Base-by-base conservation (phyloP, 2,888 invertebrate genomes). In the Caenorhabditis sinica region DNA sequence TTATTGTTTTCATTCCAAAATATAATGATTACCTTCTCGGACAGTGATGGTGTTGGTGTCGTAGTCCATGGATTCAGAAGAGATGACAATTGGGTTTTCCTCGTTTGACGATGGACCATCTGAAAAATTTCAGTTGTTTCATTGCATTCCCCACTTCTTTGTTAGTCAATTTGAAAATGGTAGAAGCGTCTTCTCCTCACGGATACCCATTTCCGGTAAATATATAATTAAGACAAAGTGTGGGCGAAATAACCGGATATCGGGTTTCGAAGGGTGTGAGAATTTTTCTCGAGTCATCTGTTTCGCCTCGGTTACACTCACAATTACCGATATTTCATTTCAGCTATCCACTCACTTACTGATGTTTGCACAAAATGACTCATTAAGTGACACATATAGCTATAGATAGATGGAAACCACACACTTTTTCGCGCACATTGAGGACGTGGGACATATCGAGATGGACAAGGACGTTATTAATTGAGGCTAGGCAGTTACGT, bases 11-110 rank as follows among this genome's bases (percentile, higher is more conserved):
- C n/a, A 20, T 6, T 11, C 8, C 1, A 20, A 9, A n/a, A 36
- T 0, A 28, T 9, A 30, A 45, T 13, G 1, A 13, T 2, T 66
- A 43, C 86, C 84, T 76, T 83, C 86, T 83, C 88, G 53, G 17
- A 88, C 72, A 17, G 85, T 85, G 30, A 88, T 79, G 0, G 85
- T 83, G 13, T 83, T 81, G 40, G 75, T 81, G 9, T 86, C 88
- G 60, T 88, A 88, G 49, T 86, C 83, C 88, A 88, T 88, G 28
- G 60, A 23, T 6, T 79, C 83, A 0, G 85, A 81, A 25, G 84
- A 77, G 20, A 88, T 74, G 43, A 83, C 82, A 8, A 88, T 51
- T 11, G 87, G 86, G 25, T 82, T 86, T 5, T 65, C 58, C 36
- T 84, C 69, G 1, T 80, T 56, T n/a, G 28, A 36, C 1, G 83